phyloP scores from a whole-genome alignment of 2,797 vertebrate genomes.

The Pygocentrus nattereri region DNA sequence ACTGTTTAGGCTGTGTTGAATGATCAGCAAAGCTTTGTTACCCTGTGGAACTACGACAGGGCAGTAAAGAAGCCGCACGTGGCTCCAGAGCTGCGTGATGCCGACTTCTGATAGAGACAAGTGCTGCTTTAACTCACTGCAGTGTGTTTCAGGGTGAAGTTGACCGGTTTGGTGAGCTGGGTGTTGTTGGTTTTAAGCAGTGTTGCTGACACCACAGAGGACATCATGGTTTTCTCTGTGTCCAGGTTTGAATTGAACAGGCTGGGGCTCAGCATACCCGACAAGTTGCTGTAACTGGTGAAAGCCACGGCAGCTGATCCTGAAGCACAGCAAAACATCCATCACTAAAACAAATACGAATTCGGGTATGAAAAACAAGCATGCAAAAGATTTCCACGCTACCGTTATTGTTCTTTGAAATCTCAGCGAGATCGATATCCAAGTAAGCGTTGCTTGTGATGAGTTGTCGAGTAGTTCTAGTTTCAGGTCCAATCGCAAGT shows the following conservation, averaged over 20 bases:
- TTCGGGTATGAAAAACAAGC: not conserved
- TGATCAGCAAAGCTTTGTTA: too few relatives aligned
- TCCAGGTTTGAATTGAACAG: not conserved
- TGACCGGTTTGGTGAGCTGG: conserved; percentile 68
- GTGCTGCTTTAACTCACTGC: conserved; percentile 55
- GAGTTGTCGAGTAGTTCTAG: not conserved
- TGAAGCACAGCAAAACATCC: not conserved
- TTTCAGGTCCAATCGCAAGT: not conserved
- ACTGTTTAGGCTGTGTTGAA: too few relatives aligned
- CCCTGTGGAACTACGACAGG: too few relatives aligned
- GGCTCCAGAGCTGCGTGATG: too few relatives aligned
- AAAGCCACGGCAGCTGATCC: not conserved
- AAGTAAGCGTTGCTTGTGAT: not conserved
- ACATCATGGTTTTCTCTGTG: conserved; percentile 22
- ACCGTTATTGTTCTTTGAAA: not conserved
- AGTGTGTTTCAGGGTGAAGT: conserved; percentile 72
- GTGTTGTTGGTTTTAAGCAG: conserved; percentile 64
- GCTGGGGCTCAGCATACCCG: not conserved
- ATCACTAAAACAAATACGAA: not conserved
- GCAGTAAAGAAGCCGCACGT: too few relatives aligned
- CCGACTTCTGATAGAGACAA: too few relatives aligned
- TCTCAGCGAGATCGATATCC: not conserved
- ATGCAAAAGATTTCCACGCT: not conserved
- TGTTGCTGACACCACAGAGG: conserved; percentile 61
- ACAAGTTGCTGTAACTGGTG: not conserved